Base-by-base conservation (phyloP, 1,140 invertebrate genomes). In the Ruditapes philippinarum region DNA sequence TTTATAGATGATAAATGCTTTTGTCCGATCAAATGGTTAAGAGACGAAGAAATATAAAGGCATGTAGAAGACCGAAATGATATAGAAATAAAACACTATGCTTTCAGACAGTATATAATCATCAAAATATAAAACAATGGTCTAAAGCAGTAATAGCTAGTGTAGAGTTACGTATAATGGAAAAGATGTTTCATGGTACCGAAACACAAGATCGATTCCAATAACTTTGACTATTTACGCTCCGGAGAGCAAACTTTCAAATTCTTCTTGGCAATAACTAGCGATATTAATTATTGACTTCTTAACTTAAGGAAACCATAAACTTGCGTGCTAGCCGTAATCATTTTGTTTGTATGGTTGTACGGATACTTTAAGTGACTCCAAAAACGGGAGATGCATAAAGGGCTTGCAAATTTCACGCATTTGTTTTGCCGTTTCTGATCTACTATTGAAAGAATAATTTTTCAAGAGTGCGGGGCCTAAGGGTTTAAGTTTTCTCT, bases 231-330 rank as follows among this genome's bases (percentile, higher is more conserved):
- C 33, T 70, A 70, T 70, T 70, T 38, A 38, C 65, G 36, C 65
- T n/a, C 65, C 17, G 36, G 28, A 70, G 38, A 38, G 33, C 65
- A 70, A 70, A 70, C 65, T 70, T 70, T 70, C 65, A 70, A 70
- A 70, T 70, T 70, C 65, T 70, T 33, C 19, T 36, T 70, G 65
- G 36, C 65, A 70, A 70, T 70, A 4, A 33, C 65, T 33, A 40
- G 38, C 2, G 28, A 31, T n/a, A 70, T 70, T 70, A 70, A 70
- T 70, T 70, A 70, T 70, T 70, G 65, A 70, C 65, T 70, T 70
- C 65, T 33, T 22, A 70, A 70, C 65, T 70, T 19, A 14, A 70
- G 65, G 65, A 70, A 70, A 40, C 38, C 22, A 38, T 38, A 70
- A 17, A 70, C 65, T 70, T 9, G 65, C 65, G 65, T 70, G 65